Conservation (phyloP, 1,140 invertebrate species). For the Plectus sambesii region DNA sequence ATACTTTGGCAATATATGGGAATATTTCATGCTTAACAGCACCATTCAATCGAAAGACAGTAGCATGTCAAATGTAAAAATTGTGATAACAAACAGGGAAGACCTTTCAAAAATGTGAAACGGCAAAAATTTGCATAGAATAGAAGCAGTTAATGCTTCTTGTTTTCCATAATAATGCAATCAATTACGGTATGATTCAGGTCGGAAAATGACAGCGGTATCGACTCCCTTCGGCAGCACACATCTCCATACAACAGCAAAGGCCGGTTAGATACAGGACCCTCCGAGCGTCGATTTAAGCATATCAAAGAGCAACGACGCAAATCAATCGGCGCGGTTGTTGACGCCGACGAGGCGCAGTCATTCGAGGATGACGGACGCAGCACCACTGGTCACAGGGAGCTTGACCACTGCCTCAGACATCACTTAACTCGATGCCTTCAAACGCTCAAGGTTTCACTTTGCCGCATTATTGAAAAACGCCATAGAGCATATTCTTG, state of each 20-base stretch:
- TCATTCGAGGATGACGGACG: slow-evolving; percentile 4
- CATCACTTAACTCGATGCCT: slow-evolving; percentile 25
- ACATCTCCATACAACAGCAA: slow-evolving; percentile 29
- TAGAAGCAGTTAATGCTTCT: too few relatives aligned
- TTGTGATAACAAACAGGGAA: too few relatives aligned
- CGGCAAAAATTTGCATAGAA: too few relatives aligned
- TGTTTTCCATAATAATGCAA: too few relatives aligned
- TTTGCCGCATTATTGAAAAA: background rate
- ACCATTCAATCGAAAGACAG: too few relatives aligned
- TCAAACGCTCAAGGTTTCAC: slow-evolving; percentile 15
- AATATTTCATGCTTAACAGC: too few relatives aligned
- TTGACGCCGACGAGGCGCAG: slow-evolving; percentile 14
- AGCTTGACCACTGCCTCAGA: slow-evolving; percentile 26
- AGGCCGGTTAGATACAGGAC: too few relatives aligned
- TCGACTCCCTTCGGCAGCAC: slow-evolving; percentile 32
- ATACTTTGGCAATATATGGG: too few relatives aligned
- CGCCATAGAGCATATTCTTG: slow-evolving; percentile 7
- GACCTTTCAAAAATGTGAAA: too few relatives aligned
- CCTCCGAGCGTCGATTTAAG: slow-evolving; percentile 24
- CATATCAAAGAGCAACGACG: slow-evolving; percentile 29
- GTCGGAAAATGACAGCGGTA: slow-evolving; percentile 35
- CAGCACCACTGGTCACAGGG: slow-evolving; percentile 26
- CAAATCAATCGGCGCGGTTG: slow-evolving; percentile 24
- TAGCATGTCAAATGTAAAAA: too few relatives aligned
- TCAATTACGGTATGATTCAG: too few relatives aligned